These are phyloP conservation scores for Julus scandinavius DNA, from an alignment of 2,888 invertebrate genomes.

Conservation along the genomic window DNA sequence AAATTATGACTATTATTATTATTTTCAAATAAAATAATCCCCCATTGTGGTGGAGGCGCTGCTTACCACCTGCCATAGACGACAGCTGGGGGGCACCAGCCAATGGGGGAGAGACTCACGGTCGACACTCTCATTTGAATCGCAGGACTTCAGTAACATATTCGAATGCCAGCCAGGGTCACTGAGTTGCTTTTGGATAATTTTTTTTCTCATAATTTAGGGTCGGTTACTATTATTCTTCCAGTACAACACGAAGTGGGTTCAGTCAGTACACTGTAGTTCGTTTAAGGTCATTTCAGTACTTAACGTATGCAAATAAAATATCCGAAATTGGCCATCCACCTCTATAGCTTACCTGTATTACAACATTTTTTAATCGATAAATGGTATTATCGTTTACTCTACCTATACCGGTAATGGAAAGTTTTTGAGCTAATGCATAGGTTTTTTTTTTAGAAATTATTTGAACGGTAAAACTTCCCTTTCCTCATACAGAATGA, in stretches of 20 bases:
- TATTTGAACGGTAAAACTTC: no score
- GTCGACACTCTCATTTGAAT: constrained; percentile 3
- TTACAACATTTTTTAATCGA: neutral
- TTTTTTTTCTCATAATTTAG: neutral
- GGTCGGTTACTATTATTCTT: neutral
- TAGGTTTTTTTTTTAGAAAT: no score
- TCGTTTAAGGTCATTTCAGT: neutral
- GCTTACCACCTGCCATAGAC: constrained; percentile 37
- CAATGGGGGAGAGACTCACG: neutral
- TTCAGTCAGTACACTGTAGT: neutral
- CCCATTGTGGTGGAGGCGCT: constrained; percentile 22
- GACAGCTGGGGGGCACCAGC: constrained; percentile 36
- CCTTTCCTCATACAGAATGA: no score
- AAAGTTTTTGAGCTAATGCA: no score
- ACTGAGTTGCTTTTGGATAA: neutral
- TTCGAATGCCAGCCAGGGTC: neutral
- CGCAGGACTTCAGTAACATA: neutral
- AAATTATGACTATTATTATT: constrained; percentile 38
- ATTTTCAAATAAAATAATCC: constrained; percentile 45
- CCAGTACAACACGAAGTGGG: neutral
- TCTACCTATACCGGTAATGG: no score
- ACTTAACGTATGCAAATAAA: neutral
- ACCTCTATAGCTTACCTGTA: neutral
- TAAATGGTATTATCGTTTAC: neutral
- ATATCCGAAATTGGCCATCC: neutral